Conservation (phyloP, 2,888 invertebrate genomes). For the Hesperia comma region DNA sequence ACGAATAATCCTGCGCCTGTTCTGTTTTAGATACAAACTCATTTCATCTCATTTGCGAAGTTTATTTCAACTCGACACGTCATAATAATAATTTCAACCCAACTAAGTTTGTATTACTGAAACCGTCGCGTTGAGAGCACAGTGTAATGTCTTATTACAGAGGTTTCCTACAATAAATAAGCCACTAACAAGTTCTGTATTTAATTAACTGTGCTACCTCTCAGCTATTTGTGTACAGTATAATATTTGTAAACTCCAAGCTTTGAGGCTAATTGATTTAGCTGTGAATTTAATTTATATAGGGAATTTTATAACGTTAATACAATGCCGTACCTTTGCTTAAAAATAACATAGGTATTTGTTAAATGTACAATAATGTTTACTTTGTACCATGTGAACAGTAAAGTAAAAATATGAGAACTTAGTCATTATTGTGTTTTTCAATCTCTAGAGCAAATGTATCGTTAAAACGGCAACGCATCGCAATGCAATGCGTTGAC, state of each 20-base stretch:
- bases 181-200: constrained; percentile 14
- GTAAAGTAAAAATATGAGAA: too few relatives aligned
- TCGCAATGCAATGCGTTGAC: too few relatives aligned
- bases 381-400: too few relatives aligned
- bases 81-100: constrained; percentile 4
- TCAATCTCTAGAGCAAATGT: too few relatives aligned
- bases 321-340: too few relatives aligned
- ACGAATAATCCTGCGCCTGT: neutral
- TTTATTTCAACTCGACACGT: constrained; percentile 11
- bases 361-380: too few relatives aligned
- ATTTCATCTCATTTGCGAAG: neutral
- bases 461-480: too few relatives aligned
- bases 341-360: too few relatives aligned
- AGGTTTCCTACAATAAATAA: constrained; percentile 11
- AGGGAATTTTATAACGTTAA: neutral
- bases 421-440: too few relatives aligned
- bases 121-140: constrained; percentile 4
- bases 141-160: constrained; percentile 14
- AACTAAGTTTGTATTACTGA: constrained; percentile 7
- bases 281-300: neutral
- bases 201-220: constrained; percentile 9
- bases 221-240: neutral
- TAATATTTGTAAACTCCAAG: neutral
- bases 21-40: constrained; percentile 9
- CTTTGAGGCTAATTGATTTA: neutral